Conservation (phyloP, 2,113 vertebrate genomes). For the Leptobrachium ailaonicum region DNA sequence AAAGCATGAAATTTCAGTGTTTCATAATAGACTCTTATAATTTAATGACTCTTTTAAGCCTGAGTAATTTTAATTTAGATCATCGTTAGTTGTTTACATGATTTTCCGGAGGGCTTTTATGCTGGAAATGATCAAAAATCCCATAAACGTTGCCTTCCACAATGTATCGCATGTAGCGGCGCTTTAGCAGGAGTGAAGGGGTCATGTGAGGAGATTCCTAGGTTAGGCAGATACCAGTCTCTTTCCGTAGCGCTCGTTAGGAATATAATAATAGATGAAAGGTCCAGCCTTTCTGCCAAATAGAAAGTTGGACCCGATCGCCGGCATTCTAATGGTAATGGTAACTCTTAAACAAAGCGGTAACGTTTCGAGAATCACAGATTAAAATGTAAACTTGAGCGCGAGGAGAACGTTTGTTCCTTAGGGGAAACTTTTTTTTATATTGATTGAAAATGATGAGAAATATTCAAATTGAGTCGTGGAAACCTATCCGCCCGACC, state of each 20-base stretch:
- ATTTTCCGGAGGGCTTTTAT: no score
- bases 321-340: neutral
- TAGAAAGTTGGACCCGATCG: neutral
- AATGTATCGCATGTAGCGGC: no score
- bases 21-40: no score
- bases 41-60: no score
- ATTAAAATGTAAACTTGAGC: conserved; percentile 11
- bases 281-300: conserved; percentile 6
- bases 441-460: neutral
- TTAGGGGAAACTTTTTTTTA: neutral
- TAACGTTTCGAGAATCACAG: neutral
- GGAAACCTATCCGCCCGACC: neutral
- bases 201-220: conserved; percentile 9
- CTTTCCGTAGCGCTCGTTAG: neutral
- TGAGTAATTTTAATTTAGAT: no score
- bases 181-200: neutral
- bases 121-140: no score
- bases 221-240: neutral
- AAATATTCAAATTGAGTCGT: neutral
- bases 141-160: no score
- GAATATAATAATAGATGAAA: conserved; percentile 18
- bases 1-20: no score
- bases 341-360: neutral
- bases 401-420: neutral
- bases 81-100: no score